phyloP scores from a whole-genome alignment of 1,140 invertebrate species.

The Capitella teleta region DNA sequence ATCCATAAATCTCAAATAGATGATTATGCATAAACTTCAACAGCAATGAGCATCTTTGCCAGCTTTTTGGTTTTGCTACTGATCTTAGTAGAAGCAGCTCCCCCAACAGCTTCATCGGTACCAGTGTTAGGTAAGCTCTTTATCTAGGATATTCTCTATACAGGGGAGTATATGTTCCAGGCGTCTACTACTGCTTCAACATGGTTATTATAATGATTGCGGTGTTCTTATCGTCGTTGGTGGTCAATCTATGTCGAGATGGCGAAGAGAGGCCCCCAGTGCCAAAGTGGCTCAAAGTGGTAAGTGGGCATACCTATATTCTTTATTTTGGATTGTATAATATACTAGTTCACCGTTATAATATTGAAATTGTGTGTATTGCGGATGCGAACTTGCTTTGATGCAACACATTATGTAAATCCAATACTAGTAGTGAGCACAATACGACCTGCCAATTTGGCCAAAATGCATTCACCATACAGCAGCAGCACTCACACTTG shows the following conservation, averaged over 20 bases:
- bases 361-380: too few species aligned
- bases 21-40: not conserved
- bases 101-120: conserved; percentile 12
- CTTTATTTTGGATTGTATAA: too few species aligned
- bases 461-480: too few species aligned
- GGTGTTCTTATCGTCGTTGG: not conserved
- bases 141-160: not conserved
- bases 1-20: not conserved
- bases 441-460: too few species aligned
- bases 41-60: conserved; percentile 15
- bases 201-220: not conserved
- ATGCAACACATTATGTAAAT: too few species aligned
- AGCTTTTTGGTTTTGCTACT: conserved; percentile 15
- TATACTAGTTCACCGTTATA: too few species aligned
- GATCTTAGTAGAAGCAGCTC: conserved; percentile 11
- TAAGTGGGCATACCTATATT: too few species aligned
- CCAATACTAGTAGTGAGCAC: too few species aligned
- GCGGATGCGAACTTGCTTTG: too few species aligned
- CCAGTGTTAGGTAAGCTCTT: conserved; percentile 10
- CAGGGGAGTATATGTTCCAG: not conserved
- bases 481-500: too few species aligned
- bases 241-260: not conserved
- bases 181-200: conserved; percentile 1
- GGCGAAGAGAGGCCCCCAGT: not conserved
- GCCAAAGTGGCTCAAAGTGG: not conserved